Evolutionary conservation across 1,140 invertebrate genomes (phyloP), one percentile per base, ranked within the genome.

Genomic region (Plodia interpunctella): DNA sequence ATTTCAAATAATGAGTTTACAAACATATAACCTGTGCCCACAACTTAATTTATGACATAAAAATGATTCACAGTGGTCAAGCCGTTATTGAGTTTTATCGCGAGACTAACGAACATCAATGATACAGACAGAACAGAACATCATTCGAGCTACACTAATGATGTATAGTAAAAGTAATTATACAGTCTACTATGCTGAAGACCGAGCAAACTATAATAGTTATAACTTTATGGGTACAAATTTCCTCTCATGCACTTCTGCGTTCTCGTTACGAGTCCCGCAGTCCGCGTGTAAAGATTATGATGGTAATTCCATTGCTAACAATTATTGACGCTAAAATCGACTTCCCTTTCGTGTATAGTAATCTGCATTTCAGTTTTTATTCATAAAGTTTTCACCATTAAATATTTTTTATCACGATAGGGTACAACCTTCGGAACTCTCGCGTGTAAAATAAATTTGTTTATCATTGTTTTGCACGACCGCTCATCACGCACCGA

Each of bases 251-350:
- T 60, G 15, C 15, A 44, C 9, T 49, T 55, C 53, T 18, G 18
- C 25, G 25, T 19, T 50, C 50, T 15, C 35, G 19, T 59, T 52
- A 60, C 53, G 13, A 30, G 53, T 44, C 13, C 18, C 38, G 20
- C 35, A 44, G 35, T 50, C 44, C 20, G 49, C 19, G n/a, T 55
- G 59, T 52, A 60, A 60, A 18, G 53, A 60, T 55, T 55, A 60
- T 60, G 59, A 53, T 18, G 25, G 52, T 60, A 55, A 60, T 60
- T 60, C 59, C 32, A 60, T 60, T 55, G 53, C 58, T 44, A 9
- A n/a, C 59, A 60, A 55, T 60, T 28, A 55, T 55, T 58, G 32
- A 35, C 13, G 21, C 21, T 25, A 32, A 32, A 32, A 15, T 5
- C 38, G 13, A 44, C 38, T 15, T 44, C 38, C 38, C 38, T 44